phyloP scores from a whole-genome alignment of 2,113 vertebrate species.

The Boleophthalmus pectinirostris region DNA sequence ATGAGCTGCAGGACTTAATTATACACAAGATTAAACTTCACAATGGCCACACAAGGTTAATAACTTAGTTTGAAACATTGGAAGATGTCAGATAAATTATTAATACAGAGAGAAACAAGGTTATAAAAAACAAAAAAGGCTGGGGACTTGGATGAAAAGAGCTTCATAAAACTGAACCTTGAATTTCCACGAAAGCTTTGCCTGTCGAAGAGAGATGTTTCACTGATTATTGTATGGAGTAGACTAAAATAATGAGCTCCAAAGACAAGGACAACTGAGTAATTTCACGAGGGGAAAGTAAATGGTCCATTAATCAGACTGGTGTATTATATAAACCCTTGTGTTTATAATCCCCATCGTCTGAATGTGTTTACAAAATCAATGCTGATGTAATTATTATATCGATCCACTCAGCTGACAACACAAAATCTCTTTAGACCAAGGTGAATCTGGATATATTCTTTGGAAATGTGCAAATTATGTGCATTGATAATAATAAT shows the following conservation, averaged over 20 bases:
- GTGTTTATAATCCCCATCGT: neutral
- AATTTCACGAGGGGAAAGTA: constrained; percentile 17
- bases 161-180: constrained; percentile 67
- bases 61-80: neutral
- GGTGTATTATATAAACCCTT: constrained; percentile 7
- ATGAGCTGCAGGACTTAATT: constrained; percentile 18
- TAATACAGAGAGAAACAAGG: neutral
- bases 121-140: neutral
- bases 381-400: constrained; percentile 9
- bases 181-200: constrained; percentile 56
- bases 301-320: constrained; percentile 33
- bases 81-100: constrained; percentile 3
- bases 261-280: constrained; percentile 8
- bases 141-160: neutral
- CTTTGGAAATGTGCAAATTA: neutral
- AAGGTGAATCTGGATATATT: neutral
- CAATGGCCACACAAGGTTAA: constrained; percentile 30
- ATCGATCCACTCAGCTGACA: constrained; percentile 8
- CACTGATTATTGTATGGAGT: constrained; percentile 2
- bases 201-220: constrained; percentile 57
- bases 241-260: neutral
- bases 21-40: neutral
- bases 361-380: constrained; percentile 30
- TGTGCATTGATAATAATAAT: too few relatives aligned
- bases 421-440: constrained; percentile 15